Evolutionary conservation across 2,797 vertebrate species (phyloP), one percentile per base, ranked within the genome.

Genomic region (Anolis apletophallus): DNA sequence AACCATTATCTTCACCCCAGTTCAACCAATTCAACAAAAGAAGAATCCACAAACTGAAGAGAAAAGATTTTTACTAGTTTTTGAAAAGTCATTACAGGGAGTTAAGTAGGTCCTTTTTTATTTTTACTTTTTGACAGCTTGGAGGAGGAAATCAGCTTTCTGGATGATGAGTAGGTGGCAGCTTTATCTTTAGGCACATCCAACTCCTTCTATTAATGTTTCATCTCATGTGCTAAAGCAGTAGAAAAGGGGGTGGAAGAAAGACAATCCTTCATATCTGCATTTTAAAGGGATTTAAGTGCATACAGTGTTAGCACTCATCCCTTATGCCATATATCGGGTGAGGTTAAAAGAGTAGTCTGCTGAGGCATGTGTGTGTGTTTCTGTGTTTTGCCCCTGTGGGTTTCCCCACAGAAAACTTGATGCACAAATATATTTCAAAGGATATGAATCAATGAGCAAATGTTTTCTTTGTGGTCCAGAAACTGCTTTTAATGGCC

Each of bases 381-480:
- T 36, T 21, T 59, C 7, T 82, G 72, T 29, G 9, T 29, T 29
- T 64, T 29, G 26, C 59, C 59, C 11, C 17, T 36, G 13, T 76
- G 29, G n/a, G 16, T n/a, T 71, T 72, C 10, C n/a, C 55, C 13
- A 50, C 71, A 75, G 68, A 29, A 68, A 50, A 26, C 34, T 46
- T 67, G 34, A 80, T 85, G 69, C 14, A 7, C 40, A 40, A 82
- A 87, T 91, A 68, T 71, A 54, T 89, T 79, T 79, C 55, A 16
- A 80, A 50, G 55, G 23, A 73, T 74, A 67, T 19, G 40, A 85
- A 40, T 32, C 52, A 57, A 29, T 74, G n/a, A 52, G 26, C 19
- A 80, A 88, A 93, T 87, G 86, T 54, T 77, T 82, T 89, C 71
- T 55, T 46, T 83, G 72, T 64, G 68, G 77, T 72, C 74, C 34